These are phyloP conservation scores for Sandelia bainsii DNA, from an alignment of 2,797 vertebrate species.

Conservation along the genomic window DNA sequence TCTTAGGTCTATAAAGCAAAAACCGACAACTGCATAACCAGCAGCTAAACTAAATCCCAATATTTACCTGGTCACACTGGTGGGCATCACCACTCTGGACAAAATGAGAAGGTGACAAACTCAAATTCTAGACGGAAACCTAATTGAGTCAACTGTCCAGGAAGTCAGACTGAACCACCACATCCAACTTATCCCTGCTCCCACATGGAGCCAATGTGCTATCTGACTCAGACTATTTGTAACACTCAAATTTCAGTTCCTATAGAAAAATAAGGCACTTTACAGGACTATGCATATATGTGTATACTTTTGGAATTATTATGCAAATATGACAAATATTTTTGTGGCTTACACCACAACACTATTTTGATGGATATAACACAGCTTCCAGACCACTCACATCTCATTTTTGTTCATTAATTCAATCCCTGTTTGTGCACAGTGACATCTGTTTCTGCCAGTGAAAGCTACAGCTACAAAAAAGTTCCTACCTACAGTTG, in stretches of 20 bases:
- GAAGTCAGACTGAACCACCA: constrained; percentile 10
- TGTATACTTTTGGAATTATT: background rate
- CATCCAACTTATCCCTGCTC: background rate
- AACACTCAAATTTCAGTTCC: background rate
- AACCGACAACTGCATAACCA: constrained; percentile 6
- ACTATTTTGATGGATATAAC: background rate
- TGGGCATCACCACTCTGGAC: background rate
- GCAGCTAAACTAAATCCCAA: constrained; percentile 15
- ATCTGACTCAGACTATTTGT: background rate
- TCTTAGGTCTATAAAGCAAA: constrained; percentile 12
- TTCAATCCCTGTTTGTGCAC: background rate
- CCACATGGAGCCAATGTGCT: background rate
- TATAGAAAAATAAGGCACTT: background rate
- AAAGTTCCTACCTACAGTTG: background rate
- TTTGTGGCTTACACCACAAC: background rate
- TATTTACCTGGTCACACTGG: constrained; percentile 23
- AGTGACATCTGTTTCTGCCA: background rate
- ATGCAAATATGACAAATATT: background rate
- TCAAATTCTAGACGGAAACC: constrained; percentile 5
- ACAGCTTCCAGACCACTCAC: constrained; percentile 1
- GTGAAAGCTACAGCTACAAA: background rate
- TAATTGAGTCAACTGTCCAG: constrained; percentile 5
- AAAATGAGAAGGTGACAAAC: constrained; percentile 2
- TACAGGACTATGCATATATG: background rate
- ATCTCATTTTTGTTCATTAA: background rate